Evolutionary conservation across 1,140 invertebrate species (phyloP).

Genomic region (fruit fly (Drosophila melanogaster)): Release_6_plus_ISO1_MT NC_004354.4:2719001-2719500

Average conservation of each 20-base stretch:
- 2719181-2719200: conserved; percentile 64
- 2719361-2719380: conserved; percentile 85
- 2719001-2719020: conserved; percentile 82
- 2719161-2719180: conserved; percentile 68
- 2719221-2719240: conserved; percentile 88
- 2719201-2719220: conserved; percentile 87
- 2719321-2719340: conserved; percentile 79
- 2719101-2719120: not conserved
- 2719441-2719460: conserved; percentile 87
- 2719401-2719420: conserved; percentile 89
- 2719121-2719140: not conserved
- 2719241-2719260: conserved; percentile 89
- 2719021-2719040: conserved; percentile 59
- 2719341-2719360: conserved; percentile 78
- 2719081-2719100: conserved; percentile 86
- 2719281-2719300: conserved; percentile 59
- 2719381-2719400: conserved; percentile 88
- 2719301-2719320: conserved; percentile 70
- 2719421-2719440: conserved; percentile 89
- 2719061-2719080: conserved; percentile 88
- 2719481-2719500: conserved; percentile 91
- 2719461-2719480: conserved; percentile 86
- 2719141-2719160: too few species aligned
- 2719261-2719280: conserved; percentile 88
- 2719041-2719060: conserved; percentile 87